Base-by-base conservation (phyloP, 2,797 vertebrate species). In the Clamator glandarius region DNA sequence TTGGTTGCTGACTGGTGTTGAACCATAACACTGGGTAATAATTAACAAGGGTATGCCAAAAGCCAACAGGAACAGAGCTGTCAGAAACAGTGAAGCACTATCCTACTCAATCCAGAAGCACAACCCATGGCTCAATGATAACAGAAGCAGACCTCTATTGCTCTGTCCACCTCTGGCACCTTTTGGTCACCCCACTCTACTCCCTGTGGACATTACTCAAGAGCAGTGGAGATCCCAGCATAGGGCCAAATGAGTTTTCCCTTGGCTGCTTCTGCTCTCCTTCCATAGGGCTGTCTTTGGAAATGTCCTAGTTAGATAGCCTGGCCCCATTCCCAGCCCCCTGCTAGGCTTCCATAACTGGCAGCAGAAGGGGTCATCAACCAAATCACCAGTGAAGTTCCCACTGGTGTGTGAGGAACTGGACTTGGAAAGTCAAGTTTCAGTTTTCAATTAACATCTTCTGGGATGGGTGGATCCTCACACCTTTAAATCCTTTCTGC, bases 11-110 rank as follows among this genome's bases (percentile, higher is more conserved):
- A 10, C 11, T 74, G 33, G 41, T 16, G 6, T 61, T 84, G 35
- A 69, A 64, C 28, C 31, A 52, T 0, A 0, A 31, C 39, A 33
- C 44, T 33, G 3, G 26, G 14, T 50, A 57, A 61, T 52, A 64
- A 69, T 41, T 15, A 52, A 23, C 6, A 35, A 35, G 15, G 5
- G 2, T 23, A 52, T 61, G 16, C 21, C 57, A 25, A 92, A 69
- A 36, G 36, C 29, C 36, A 68, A 39, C 14, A 51, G 23, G 28
- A 54, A 17, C 44, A 59, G 41, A 83, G 46, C 12, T 61, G 10
- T 51, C 44, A 42, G 15, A 18, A 3, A 3, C 10, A 61, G 20
- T 35, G 6, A 24, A 75, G 39, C 17, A 24, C 25, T 62, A 17
- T 23, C 8, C 54, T 58, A 21, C 33, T 62, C 3, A 1, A 23